Evolutionary conservation across 2,888 invertebrate species (phyloP).

Genomic region (Nebria brevicollis): DNA sequence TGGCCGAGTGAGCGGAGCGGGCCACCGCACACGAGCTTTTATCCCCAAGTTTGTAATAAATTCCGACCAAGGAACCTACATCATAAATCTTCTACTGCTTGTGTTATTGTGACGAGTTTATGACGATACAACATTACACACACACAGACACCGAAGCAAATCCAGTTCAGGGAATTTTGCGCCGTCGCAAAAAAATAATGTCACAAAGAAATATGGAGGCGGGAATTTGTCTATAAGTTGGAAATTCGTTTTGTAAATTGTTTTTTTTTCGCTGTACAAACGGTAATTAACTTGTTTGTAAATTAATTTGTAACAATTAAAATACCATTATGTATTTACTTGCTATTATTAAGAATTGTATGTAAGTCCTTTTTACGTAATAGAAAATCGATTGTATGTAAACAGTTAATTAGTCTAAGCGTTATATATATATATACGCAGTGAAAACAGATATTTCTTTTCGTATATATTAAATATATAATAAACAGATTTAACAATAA

Average conservation of each 20-base stretch:
- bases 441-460: neutral
- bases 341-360: neutral
- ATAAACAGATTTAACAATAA: too few relatives aligned
- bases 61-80: slow-evolving; percentile 17
- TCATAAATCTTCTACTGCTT: slow-evolving; percentile 19
- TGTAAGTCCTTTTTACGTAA: neutral
- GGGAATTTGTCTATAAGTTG: neutral
- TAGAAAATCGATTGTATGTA: slow-evolving; percentile 1
- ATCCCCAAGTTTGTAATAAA: slow-evolving; percentile 22
- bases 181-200: neutral
- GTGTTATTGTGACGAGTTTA: slow-evolving; percentile 21
- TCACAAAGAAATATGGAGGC: neutral
- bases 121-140: slow-evolving; percentile 4
- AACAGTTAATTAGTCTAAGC: neutral
- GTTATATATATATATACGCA: neutral
- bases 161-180: slow-evolving; percentile 11
- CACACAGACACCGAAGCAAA: slow-evolving; percentile 2
- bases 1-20: neutral
- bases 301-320: slow-evolving; percentile 20
- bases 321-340: slow-evolving; percentile 3
- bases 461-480: neutral
- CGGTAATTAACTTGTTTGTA: slow-evolving; percentile 18
- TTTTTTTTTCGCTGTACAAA: neutral
- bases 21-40: neutral
- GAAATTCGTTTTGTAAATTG: slow-evolving; percentile 10